These are phyloP conservation scores for Bicyclus anynana DNA, from an alignment of 1,140 invertebrate species.

Conservation along the genomic window DNA sequence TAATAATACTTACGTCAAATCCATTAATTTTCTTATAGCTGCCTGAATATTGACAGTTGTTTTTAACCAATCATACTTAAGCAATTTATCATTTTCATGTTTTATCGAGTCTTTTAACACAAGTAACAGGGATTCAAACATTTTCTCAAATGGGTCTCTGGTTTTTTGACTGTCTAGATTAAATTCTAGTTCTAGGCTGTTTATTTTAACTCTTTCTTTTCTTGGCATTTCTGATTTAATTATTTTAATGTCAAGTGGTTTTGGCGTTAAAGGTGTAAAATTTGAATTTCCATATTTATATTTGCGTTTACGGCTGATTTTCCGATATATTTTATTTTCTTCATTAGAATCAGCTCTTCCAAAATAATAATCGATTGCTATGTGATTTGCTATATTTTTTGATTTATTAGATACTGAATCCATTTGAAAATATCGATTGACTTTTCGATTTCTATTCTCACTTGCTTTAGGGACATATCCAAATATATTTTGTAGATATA, in stretches of 20 bases:
- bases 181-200: not conserved
- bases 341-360: constrained; percentile 23
- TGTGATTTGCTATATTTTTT: constrained; percentile 12
- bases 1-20: constrained; percentile 56
- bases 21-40: constrained; percentile 38
- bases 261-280: not conserved
- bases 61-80: constrained; percentile 33
- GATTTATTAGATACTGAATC: constrained; percentile 1
- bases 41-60: constrained; percentile 45
- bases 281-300: not conserved
- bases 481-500: constrained; percentile 33
- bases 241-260: not conserved
- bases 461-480: constrained; percentile 12
- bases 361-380: constrained; percentile 43
- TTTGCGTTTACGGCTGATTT: not conserved
- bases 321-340: not conserved
- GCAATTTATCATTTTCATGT: constrained; percentile 15
- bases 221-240: not conserved
- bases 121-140: constrained; percentile 9
- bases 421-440: not conserved
- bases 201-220: not conserved
- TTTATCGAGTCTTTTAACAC: constrained; percentile 28
- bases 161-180: not conserved
- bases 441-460: not conserved
- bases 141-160: not conserved